Evolutionary conservation across 2,888 invertebrate genomes (phyloP).

Genomic region (Pseudeuparius sepicola): DNA sequence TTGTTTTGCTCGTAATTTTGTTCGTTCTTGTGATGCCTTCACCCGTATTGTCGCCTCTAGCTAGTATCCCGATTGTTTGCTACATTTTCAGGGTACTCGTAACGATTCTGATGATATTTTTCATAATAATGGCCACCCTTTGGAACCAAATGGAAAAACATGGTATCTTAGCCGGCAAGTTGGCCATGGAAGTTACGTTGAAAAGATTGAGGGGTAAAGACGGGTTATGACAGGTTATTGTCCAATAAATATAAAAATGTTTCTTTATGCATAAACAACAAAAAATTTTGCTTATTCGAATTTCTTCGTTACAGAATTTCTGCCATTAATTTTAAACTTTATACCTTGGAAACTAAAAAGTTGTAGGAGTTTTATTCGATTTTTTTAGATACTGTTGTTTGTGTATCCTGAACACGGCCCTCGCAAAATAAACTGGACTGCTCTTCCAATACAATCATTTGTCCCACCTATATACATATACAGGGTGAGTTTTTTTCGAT

Average conservation of each 20-base stretch:
- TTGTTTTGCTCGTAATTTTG: slow-evolving; percentile 41
- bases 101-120: slow-evolving; percentile 56
- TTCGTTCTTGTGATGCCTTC: slow-evolving; percentile 44
- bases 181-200: slow-evolving; percentile 54
- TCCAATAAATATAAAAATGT: no score
- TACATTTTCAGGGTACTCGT: slow-evolving; percentile 52
- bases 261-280: not conserved
- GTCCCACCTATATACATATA: no score
- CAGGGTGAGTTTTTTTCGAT: no score
- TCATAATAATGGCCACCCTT: slow-evolving; percentile 65
- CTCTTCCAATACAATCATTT: no score
- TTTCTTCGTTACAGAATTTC: slow-evolving; percentile 2
- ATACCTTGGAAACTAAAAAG: no score
- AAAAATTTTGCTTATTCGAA: no score
- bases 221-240: not conserved
- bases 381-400: no score
- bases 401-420: no score
- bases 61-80: slow-evolving; percentile 40
- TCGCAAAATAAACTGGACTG: no score
- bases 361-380: no score
- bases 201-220: slow-evolving; percentile 19
- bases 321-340: no score
- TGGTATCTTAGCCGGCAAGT: slow-evolving; percentile 63
- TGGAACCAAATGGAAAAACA: slow-evolving; percentile 78
- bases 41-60: slow-evolving; percentile 43